Percentiles rank a stretch among this genome's conserved stretches.
Evolutionary conservation across 1,140 invertebrate species (phyloP).

Genomic region (Asbolus verrucosus): DNA sequence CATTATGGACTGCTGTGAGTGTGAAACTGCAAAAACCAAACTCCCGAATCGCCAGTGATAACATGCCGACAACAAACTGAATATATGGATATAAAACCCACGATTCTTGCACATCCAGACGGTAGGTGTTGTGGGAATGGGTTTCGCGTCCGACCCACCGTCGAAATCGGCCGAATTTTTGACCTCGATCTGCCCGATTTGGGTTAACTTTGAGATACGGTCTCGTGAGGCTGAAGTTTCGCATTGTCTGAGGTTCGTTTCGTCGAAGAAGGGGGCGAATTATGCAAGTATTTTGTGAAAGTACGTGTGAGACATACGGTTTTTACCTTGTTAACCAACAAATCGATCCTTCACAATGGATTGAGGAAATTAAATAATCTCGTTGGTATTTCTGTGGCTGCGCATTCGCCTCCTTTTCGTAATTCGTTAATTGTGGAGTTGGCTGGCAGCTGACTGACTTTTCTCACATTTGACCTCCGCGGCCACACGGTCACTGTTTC

Average conservation of each 20-base stretch:
- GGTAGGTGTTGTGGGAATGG: no score
- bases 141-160: background rate
- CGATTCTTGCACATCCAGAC: background rate
- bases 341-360: background rate
- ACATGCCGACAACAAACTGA: no score
- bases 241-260: constrained; percentile 9
- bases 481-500: no score
- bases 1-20: background rate
- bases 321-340: no score
- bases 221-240: background rate
- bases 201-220: background rate
- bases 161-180: background rate
- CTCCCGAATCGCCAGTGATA: no score
- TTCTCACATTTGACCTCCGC: constrained; percentile 10
- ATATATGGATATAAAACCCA: constrained; percentile 1
- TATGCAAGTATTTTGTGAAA: constrained; percentile 50
- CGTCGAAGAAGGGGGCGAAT: constrained; percentile 21
- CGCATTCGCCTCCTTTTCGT: background rate
- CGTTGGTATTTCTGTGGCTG: background rate
- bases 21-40: background rate
- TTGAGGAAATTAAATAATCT: background rate
- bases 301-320: constrained; percentile 7
- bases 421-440: constrained; percentile 1
- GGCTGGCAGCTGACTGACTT: constrained; percentile 3
- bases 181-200: background rate